Conservation (phyloP, 2,113 vertebrate genomes). For the Scytalopus superciliaris region DNA sequence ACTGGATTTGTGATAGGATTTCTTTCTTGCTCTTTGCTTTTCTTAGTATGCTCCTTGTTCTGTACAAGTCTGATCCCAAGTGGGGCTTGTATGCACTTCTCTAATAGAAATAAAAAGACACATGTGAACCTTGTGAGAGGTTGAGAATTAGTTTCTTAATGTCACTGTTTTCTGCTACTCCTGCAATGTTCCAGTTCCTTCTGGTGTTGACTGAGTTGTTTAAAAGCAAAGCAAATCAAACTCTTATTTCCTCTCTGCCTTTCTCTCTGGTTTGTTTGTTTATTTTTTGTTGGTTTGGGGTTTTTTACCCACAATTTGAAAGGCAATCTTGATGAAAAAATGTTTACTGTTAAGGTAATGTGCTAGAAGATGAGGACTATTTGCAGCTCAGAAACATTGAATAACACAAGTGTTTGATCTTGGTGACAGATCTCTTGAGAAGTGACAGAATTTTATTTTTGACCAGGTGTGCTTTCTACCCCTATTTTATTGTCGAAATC, state of each 20-base stretch:
- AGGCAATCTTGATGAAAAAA: not conserved
- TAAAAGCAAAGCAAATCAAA: not conserved
- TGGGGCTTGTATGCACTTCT: not conserved
- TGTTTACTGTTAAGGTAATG: not conserved
- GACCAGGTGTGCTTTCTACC: not conserved
- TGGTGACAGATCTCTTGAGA: not conserved
- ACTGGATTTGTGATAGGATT: not conserved
- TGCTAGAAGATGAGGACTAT: not conserved
- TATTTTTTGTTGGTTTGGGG: not conserved
- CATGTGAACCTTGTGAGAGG: not conserved
- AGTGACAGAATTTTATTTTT: not conserved
- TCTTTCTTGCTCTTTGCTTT: not conserved
- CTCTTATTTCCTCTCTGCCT: not conserved
- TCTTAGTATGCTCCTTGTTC: not conserved
- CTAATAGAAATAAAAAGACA: not conserved
- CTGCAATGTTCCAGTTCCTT: not conserved
- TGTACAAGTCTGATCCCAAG: not conserved
- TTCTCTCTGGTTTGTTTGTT: not conserved
- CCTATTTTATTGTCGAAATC: not conserved
- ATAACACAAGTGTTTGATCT: not conserved
- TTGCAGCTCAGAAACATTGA: not conserved
- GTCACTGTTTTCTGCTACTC: not conserved
- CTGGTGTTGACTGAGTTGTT: not conserved
- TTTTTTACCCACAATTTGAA: not conserved
- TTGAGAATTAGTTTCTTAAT: not conserved